A percentile compares a stretch with the other conserved stretches of the same genome.
phyloP scores from a whole-genome alignment of 2,888 invertebrate species.

The Anagyrus pseudococci region DNA sequence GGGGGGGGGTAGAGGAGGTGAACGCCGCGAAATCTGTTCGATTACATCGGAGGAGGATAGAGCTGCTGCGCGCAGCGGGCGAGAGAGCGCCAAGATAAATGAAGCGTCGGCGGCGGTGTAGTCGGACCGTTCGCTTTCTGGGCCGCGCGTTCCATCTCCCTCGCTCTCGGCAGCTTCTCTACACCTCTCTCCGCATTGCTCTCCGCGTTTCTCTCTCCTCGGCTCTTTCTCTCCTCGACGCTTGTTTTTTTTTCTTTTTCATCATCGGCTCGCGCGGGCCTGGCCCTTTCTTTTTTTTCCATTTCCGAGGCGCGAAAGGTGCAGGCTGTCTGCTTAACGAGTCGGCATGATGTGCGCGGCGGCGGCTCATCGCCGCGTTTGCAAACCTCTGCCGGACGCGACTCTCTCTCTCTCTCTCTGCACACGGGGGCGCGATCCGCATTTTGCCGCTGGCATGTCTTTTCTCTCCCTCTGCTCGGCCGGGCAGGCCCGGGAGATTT shows the following conservation, averaged over 20 bases:
- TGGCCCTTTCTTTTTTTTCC: too few species aligned
- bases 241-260: constrained; percentile 3
- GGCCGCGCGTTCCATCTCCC: not conserved
- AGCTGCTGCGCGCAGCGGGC: not conserved
- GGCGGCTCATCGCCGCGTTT: too few species aligned
- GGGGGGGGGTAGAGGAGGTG: too few species aligned
- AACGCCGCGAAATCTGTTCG: constrained; percentile 35
- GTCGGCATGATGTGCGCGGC: too few species aligned
- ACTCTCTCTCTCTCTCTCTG: too few species aligned
- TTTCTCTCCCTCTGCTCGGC: too few species aligned
- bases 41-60: constrained; percentile 18
- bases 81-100: constrained; percentile 20
- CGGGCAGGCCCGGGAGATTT: too few species aligned
- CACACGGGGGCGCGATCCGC: too few species aligned
- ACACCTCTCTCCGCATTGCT: not conserved
- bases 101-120: constrained; percentile 2
- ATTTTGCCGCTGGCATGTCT: too few species aligned
- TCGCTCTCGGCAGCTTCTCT: not conserved
- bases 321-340: not conserved
- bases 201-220: not conserved
- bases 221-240: not conserved
- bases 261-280: too few species aligned
- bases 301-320: too few species aligned
- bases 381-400: too few species aligned
- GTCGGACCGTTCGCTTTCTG: not conserved